phyloP scores from a whole-genome alignment of 2,113 vertebrate species.

The Balaeniceps rex region DNA sequence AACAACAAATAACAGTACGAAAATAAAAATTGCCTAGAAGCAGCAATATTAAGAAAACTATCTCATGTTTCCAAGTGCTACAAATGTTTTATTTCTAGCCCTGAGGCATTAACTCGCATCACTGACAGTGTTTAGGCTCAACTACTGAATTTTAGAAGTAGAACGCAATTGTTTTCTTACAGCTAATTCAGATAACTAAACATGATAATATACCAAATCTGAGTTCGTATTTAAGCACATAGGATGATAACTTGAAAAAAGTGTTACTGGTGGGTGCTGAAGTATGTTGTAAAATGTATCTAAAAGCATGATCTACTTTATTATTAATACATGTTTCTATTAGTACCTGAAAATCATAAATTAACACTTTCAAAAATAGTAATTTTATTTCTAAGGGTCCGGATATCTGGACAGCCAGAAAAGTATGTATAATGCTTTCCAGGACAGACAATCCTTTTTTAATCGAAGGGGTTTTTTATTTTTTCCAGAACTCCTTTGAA shows the following conservation, averaged over 20 bases:
- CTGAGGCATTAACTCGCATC: background rate
- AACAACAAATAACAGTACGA: background rate
- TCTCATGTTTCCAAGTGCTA: background rate
- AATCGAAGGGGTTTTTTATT: background rate
- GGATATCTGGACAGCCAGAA: background rate
- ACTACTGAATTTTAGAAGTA: background rate
- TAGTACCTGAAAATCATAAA: background rate
- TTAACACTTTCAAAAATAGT: background rate
- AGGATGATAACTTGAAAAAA: background rate
- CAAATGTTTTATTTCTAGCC: background rate
- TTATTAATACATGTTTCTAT: background rate
- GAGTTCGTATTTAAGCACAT: background rate
- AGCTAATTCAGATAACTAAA: background rate
- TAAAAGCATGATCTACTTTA: background rate
- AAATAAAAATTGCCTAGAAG: background rate
- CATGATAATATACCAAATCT: background rate
- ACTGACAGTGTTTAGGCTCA: background rate
- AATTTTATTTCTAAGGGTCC: background rate
- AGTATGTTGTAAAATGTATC: background rate
- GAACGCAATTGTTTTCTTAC: background rate
- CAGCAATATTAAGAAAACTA: background rate
- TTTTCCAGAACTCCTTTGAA: background rate
- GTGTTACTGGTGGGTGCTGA: background rate
- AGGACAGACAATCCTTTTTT: background rate
- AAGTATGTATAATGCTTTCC: background rate